Conservation (phyloP, 2,888 invertebrate genomes). For the Ptychoptera contaminata region DNA sequence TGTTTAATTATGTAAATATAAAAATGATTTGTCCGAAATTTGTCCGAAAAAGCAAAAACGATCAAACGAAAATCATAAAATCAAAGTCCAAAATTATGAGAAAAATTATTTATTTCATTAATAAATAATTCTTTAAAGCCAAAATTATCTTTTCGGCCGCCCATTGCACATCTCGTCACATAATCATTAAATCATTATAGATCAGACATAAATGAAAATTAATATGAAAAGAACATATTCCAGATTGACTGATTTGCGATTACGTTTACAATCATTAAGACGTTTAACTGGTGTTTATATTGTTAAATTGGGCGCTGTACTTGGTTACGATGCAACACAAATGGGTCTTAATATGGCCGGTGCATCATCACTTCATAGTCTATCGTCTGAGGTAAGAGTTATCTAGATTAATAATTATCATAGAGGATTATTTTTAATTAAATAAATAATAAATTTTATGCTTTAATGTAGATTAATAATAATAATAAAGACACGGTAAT, state of each 20-base stretch:
- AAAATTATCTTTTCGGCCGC: conserved; percentile 19
- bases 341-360: conserved; percentile 28
- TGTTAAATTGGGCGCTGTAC: conserved; percentile 61
- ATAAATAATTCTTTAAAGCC: background rate
- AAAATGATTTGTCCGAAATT: too few species aligned
- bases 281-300: conserved; percentile 71
- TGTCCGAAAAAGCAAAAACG: too few species aligned
- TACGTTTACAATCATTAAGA: conserved; percentile 66
- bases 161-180: conserved; percentile 21
- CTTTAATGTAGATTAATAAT: background rate
- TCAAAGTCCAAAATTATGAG: too few species aligned
- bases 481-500: too few species aligned
- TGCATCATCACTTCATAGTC: conserved; percentile 32
- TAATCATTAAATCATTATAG: conserved; percentile 7
- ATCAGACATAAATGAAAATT: too few species aligned
- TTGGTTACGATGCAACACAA: conserved; percentile 53
- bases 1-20: too few species aligned
- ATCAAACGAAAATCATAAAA: too few species aligned
- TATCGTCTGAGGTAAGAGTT: conserved; percentile 42
- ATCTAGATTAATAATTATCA: background rate
- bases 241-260: conserved; percentile 60
- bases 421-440: background rate
- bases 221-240: conserved; percentile 24
- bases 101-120: background rate
- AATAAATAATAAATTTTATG: background rate